phyloP scores from a whole-genome alignment of 1,140 invertebrate species.

The Brachionus rubens region DNA sequence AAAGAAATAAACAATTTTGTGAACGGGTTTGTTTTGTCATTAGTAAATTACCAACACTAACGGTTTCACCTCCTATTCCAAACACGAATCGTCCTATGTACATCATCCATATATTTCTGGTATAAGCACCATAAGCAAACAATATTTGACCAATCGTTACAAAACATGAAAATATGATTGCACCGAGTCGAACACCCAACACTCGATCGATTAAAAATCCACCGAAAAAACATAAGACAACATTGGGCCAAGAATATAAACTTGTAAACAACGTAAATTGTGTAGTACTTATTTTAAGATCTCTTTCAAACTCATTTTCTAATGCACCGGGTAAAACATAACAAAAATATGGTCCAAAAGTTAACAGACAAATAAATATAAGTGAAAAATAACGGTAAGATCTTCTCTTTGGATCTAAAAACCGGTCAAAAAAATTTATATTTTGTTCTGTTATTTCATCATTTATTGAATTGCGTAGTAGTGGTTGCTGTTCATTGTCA shows the following conservation, averaged over 20 bases:
- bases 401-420: conserved; percentile 14
- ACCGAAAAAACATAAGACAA: conserved; percentile 39
- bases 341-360: conserved; percentile 44
- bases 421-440: not conserved
- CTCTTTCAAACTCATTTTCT: conserved; percentile 24
- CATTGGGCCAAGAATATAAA: conserved; percentile 40
- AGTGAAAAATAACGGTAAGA: conserved; percentile 21
- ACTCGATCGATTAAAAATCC: conserved; percentile 43
- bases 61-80: conserved; percentile 62
- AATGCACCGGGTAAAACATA: conserved; percentile 40
- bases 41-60: conserved; percentile 1
- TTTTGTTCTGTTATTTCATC: not conserved
- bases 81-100: conserved; percentile 87
- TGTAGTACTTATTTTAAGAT: conserved; percentile 21
- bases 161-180: conserved; percentile 79
- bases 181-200: conserved; percentile 86
- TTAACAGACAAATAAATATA: conserved; percentile 37
- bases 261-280: conserved; percentile 33
- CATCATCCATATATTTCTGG: conserved; percentile 80
- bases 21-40: not conserved
- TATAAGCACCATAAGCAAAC: conserved; percentile 77
- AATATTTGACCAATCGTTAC: conserved; percentile 75
- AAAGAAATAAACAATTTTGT: too few species aligned
- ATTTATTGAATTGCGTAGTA: conserved; percentile 5
- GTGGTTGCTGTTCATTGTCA: not conserved